phyloP scores from a whole-genome alignment of 2,113 vertebrate species.

The Neodon shergylaensis region DNA sequence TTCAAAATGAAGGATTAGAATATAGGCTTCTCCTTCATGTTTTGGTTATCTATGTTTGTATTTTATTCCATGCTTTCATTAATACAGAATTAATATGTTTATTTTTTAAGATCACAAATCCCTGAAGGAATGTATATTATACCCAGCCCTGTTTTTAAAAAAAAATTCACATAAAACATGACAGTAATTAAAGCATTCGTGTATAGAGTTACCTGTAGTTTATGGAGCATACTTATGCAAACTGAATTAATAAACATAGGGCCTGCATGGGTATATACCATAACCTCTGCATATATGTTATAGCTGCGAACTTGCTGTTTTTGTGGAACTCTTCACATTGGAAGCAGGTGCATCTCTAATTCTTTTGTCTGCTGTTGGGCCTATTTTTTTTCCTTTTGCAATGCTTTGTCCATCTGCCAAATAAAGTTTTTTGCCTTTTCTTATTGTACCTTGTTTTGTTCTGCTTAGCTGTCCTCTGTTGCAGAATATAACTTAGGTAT shows the following conservation, averaged over 20 bases:
- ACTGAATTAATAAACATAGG: not conserved
- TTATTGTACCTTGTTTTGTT: not conserved
- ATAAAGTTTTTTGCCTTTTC: not conserved
- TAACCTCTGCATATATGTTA: not conserved
- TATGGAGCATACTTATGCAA: not conserved
- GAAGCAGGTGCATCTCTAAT: not conserved
- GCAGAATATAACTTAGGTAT: too few relatives aligned
- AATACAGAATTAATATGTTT: conserved; percentile 35
- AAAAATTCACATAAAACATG: not conserved
- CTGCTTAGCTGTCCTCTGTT: not conserved
- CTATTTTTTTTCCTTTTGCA: not conserved
- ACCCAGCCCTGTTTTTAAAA: not conserved
- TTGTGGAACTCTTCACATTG: not conserved
- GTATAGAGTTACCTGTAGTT: conserved; percentile 26
- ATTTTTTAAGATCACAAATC: conserved; percentile 23
- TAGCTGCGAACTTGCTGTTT: not conserved
- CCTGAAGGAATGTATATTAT: not conserved
- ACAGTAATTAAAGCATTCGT: not conserved
- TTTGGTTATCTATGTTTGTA: not conserved
- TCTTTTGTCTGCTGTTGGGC: not conserved
- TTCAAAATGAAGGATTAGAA: conserved; percentile 56
- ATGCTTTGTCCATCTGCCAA: not conserved
- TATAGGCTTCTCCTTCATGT: not conserved
- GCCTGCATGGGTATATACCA: not conserved
- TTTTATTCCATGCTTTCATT: conserved; percentile 46